Conservation (phyloP, 2,888 invertebrate species). For the Ceriagrion tenellum region DNA sequence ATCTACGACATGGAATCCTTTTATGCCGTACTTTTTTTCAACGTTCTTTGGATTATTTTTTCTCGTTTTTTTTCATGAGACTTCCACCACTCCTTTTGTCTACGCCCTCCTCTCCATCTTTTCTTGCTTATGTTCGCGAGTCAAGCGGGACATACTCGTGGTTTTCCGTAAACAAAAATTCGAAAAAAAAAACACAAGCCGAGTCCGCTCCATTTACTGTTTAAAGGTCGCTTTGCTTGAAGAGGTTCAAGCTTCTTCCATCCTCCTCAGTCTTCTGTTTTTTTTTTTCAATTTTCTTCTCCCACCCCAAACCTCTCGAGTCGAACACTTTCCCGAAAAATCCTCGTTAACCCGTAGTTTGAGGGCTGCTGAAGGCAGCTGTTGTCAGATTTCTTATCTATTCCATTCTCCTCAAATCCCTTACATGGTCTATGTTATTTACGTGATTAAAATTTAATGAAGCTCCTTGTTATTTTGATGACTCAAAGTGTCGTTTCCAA, state of each 20-base stretch:
- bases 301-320: neutral
- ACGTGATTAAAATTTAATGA: neutral
- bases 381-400: neutral
- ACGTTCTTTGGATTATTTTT: neutral
- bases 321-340: neutral
- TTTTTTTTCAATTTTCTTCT: neutral
- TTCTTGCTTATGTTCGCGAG: neutral
- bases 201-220: neutral
- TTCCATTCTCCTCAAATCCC: neutral
- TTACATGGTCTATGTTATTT: neutral
- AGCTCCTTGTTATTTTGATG: too few species aligned
- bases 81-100: neutral
- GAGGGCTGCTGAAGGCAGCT: neutral
- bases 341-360: neutral
- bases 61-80: neutral
- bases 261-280: neutral
- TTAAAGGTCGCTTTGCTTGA: neutral
- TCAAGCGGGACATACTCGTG: neutral
- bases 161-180: neutral
- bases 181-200: neutral
- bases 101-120: neutral
- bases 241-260: too few species aligned
- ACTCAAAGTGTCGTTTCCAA: too few species aligned
- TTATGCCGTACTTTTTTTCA: neutral
- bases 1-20: neutral